Conservation (phyloP, 2,797 vertebrate genomes). For the Hyperoplus lanceolatus region DNA sequence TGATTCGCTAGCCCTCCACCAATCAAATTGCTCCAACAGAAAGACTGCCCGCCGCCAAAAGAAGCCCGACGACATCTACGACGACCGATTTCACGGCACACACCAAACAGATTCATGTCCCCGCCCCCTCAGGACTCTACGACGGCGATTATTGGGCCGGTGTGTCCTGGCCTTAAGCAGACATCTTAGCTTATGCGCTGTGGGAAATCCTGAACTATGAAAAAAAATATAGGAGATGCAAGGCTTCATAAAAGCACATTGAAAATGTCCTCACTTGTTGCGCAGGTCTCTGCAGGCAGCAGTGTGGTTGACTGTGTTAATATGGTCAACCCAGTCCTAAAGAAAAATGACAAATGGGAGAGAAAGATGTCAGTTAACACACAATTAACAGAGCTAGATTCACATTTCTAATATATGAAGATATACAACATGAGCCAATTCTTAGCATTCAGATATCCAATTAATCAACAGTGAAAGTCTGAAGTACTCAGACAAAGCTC, state of each 20-base stretch:
- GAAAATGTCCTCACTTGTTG: conserved; percentile 88
- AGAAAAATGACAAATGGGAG: conserved; percentile 48
- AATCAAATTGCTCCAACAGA: too few relatives aligned
- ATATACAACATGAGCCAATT: not conserved
- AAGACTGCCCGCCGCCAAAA: too few relatives aligned
- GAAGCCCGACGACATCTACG: too few relatives aligned
- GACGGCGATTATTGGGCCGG: too few relatives aligned
- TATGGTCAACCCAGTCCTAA: conserved; percentile 92
- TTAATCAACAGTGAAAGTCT: not conserved
- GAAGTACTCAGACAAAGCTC: not conserved
- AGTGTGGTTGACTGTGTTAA: conserved; percentile 91
- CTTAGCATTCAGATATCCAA: not conserved
- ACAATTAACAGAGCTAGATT: not conserved
- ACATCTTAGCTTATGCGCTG: too few relatives aligned
- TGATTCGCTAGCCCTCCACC: too few relatives aligned
- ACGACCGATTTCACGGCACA: too few relatives aligned
- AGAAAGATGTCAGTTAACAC: conserved; percentile 14
- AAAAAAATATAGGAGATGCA: not conserved
- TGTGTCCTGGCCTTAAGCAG: too few relatives aligned
- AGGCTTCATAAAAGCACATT: not conserved
- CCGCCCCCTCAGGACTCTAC: too few relatives aligned
- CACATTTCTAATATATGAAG: not conserved
- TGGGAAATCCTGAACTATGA: too few relatives aligned
- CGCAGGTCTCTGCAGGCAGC: conserved; percentile 92
- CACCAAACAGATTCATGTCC: too few relatives aligned